A percentile compares a stretch with the other conserved stretches of the same genome.
phyloP scores from a whole-genome alignment of 2,888 invertebrate genomes.

The Andrena praecox region DNA sequence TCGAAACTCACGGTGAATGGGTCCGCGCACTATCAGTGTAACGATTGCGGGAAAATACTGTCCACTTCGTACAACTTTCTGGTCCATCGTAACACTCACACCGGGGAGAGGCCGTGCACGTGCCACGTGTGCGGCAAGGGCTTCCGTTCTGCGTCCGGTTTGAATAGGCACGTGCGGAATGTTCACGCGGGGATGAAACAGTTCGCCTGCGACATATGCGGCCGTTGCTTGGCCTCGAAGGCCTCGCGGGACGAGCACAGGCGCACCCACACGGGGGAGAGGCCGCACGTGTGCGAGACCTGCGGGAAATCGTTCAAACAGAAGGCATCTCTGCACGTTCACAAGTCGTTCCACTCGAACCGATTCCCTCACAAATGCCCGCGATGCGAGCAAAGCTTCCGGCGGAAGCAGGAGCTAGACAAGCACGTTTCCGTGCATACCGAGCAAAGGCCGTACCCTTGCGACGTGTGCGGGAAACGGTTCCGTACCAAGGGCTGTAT shows the following conservation, averaged over 20 bases:
- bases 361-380: conserved; percentile 62
- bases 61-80: conserved; percentile 86
- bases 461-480: conserved; percentile 85
- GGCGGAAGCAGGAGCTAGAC: conserved; percentile 85
- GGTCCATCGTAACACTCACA: conserved; percentile 74
- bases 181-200: conserved; percentile 77
- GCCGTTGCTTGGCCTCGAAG: conserved; percentile 74
- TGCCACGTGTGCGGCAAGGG: conserved; percentile 80
- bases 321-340: conserved; percentile 84
- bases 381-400: conserved; percentile 83
- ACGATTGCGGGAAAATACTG: conserved; percentile 87
- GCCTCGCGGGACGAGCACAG: conserved; percentile 78
- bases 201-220: conserved; percentile 79
- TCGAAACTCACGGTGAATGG: conserved; percentile 83
- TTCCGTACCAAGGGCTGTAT: conserved; percentile 86
- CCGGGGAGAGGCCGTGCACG: conserved; percentile 73
- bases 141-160: conserved; percentile 77
- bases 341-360: conserved; percentile 78
- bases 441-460: conserved; percentile 83
- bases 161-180: conserved; percentile 78
- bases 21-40: conserved; percentile 86
- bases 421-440: conserved; percentile 85
- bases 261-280: conserved; percentile 78
- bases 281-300: conserved; percentile 82
- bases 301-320: conserved; percentile 85